phyloP scores from a whole-genome alignment of 2,113 vertebrate species.

The Oncorhynchus clarkii region DNA sequence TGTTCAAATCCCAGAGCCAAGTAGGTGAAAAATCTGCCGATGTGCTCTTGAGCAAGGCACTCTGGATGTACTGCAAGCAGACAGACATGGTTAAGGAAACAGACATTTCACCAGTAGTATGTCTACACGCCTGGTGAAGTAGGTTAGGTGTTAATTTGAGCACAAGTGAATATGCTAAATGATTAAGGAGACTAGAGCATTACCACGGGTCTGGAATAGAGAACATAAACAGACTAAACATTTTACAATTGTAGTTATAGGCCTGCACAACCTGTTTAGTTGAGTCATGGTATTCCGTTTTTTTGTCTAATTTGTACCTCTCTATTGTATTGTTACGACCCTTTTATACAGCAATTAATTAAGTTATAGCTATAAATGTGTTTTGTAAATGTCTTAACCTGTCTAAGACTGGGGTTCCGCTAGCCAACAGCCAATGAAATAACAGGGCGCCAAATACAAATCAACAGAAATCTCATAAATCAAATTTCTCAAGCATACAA shows the following conservation, averaged over 20 bases:
- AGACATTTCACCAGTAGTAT: neutral
- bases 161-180: slow-evolving; percentile 50
- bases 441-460: too few species aligned
- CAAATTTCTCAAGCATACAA: too few species aligned
- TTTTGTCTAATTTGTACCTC: neutral
- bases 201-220: slow-evolving; percentile 57
- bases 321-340: neutral
- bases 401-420: too few species aligned
- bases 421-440: too few species aligned
- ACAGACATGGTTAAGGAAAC: neutral
- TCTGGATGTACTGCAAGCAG: slow-evolving; percentile 64
- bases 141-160: neutral
- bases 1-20: too few species aligned
- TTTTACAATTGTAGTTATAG: neutral
- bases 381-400: neutral
- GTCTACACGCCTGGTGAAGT: neutral
- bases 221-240: neutral
- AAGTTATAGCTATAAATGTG: neutral
- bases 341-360: neutral
- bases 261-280: neutral
- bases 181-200: slow-evolving; percentile 64
- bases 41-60: slow-evolving; percentile 61
- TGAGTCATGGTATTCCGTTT: slow-evolving; percentile 6
- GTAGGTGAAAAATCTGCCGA: too few species aligned
- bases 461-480: too few species aligned